Evolutionary conservation across 2,113 vertebrate genomes (phyloP).

Genomic region (Mus musculus): GRCm39 chr3:122413501-122414000

Average conservation of each 20-base stretch:
- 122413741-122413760: not conserved
- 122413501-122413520: no score
- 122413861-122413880: not conserved
- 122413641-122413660: not conserved
- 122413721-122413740: not conserved
- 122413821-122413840: not conserved
- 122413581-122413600: not conserved
- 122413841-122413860: not conserved
- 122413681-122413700: not conserved
- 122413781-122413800: not conserved
- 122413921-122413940: not conserved
- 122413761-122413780: not conserved
- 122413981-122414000: not conserved
- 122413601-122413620: not conserved
- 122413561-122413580: rapidly evolving
- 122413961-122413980: not conserved
- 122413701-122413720: not conserved
- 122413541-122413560: rapidly evolving
- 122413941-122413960: constrained; percentile 31
- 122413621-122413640: not conserved
- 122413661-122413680: not conserved
- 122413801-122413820: not conserved
- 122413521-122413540: rapidly evolving
- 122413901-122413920: not conserved
- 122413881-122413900: not conserved